Conservation (phyloP, 2,888 invertebrate species). For the Odontocerum albicorne region DNA sequence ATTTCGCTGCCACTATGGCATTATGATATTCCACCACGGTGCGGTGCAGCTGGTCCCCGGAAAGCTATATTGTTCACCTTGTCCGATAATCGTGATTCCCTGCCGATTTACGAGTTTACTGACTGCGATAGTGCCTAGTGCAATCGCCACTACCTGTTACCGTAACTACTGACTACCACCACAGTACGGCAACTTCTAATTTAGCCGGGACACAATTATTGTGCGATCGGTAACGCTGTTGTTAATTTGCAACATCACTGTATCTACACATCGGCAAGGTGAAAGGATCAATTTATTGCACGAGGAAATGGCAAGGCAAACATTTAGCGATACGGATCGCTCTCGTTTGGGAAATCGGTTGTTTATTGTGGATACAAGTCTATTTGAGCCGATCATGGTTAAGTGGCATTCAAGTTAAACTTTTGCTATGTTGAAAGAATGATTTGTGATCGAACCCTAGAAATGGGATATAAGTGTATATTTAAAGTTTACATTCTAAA, state of each 20-base stretch:
- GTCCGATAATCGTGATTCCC: constrained; percentile 24
- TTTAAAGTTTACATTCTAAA: no score
- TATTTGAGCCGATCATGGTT: no score
- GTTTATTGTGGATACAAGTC: no score
- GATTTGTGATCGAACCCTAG: no score
- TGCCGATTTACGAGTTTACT: constrained; percentile 22
- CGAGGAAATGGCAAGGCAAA: constrained; percentile 7
- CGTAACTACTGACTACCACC: background rate
- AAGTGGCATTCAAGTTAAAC: no score
- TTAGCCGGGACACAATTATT: constrained; percentile 15
- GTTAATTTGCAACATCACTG: constrained; percentile 23
- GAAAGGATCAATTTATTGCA: constrained; percentile 20
- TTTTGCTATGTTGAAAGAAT: no score
- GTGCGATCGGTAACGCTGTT: constrained; percentile 5
- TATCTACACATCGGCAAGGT: constrained; percentile 16
- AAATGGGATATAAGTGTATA: no score
- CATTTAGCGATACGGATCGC: constrained; percentile 15
- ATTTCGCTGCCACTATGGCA: background rate
- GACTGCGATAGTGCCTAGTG: background rate
- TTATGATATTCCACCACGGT: constrained; percentile 19
- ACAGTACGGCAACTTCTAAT: constrained; percentile 9
- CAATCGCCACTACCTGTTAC: constrained; percentile 14
- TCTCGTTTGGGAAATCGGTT: constrained; percentile 1
- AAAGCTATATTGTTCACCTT: constrained; percentile 13
- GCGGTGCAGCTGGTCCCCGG: constrained; percentile 11